A percentile compares a stretch with the other conserved stretches of the same genome.
phyloP scores from a whole-genome alignment of 2,797 vertebrate species.

The Remorina albescens region DNA sequence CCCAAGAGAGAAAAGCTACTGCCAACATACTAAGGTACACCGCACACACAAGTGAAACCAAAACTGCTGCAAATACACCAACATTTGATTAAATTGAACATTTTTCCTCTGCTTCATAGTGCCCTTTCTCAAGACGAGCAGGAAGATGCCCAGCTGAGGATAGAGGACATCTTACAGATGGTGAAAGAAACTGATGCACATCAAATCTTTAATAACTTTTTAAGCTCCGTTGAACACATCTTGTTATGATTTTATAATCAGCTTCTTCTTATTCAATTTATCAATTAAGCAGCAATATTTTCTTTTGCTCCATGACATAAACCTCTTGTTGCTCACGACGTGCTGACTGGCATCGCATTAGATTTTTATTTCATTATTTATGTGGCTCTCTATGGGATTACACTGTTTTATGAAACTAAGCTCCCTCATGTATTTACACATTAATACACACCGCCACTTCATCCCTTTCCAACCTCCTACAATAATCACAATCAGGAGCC shows the following conservation, averaged over 20 bases:
- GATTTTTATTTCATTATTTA: slow-evolving; percentile 5
- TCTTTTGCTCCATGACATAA: neutral
- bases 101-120: slow-evolving; percentile 72
- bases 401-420: neutral
- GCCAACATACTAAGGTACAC: slow-evolving; percentile 93
- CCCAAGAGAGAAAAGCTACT: slow-evolving; percentile 97
- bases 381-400: neutral
- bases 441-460: neutral
- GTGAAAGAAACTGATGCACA: slow-evolving; percentile 80
- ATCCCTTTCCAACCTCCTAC: neutral
- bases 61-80: neutral
- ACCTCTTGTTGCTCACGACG: slow-evolving; percentile 1
- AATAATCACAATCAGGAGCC: slow-evolving; percentile 17
- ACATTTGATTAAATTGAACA: neutral
- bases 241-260: neutral
- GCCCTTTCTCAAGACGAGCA: slow-evolving; percentile 95
- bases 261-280: neutral
- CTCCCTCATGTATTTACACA: slow-evolving; percentile 3
- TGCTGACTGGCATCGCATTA: neutral
- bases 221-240: neutral
- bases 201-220: neutral
- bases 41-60: neutral
- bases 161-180: slow-evolving; percentile 94
- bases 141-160: slow-evolving; percentile 92
- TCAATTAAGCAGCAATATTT: neutral